These are phyloP conservation scores for Notothenia coriiceps DNA, from an alignment of 2,113 vertebrate species.

Conservation along the genomic window DNA sequence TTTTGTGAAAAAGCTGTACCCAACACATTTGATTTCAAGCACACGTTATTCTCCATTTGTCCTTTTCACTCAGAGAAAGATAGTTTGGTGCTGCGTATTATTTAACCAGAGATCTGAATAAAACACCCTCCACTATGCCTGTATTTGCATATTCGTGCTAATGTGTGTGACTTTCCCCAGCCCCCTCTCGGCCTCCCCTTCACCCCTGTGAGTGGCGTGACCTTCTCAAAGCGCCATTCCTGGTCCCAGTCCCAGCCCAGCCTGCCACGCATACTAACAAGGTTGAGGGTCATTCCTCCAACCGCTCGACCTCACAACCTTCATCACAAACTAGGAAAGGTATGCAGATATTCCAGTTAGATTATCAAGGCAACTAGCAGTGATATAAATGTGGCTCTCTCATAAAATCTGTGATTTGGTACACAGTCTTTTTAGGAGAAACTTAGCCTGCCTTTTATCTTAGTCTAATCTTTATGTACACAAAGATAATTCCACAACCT, in stretches of 20 bases:
- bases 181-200: constrained; percentile 19
- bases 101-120: constrained; percentile 23
- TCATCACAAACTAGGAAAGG: neutral
- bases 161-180: constrained; percentile 25
- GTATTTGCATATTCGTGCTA: constrained; percentile 55
- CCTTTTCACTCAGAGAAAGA: neutral
- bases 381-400: neutral
- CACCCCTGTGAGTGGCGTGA: constrained; percentile 58
- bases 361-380: neutral
- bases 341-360: neutral
- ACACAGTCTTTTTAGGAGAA: neutral
- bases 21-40: neutral
- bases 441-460: neutral
- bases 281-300: constrained; percentile 45
- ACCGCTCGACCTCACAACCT: constrained; percentile 10
- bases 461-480: neutral
- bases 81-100: constrained; percentile 3
- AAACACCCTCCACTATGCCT: constrained; percentile 25
- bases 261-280: constrained; percentile 67
- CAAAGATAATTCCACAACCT: constrained; percentile 12
- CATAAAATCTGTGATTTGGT: neutral
- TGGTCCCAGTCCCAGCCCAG: constrained; percentile 58
- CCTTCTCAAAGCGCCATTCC: constrained; percentile 68
- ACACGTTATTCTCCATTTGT: constrained; percentile 3
- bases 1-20: neutral